Evolutionary conservation across 2,888 invertebrate species (phyloP), one percentile per base, ranked within the genome.

Genomic region (Ormyrus thymus): DNA sequence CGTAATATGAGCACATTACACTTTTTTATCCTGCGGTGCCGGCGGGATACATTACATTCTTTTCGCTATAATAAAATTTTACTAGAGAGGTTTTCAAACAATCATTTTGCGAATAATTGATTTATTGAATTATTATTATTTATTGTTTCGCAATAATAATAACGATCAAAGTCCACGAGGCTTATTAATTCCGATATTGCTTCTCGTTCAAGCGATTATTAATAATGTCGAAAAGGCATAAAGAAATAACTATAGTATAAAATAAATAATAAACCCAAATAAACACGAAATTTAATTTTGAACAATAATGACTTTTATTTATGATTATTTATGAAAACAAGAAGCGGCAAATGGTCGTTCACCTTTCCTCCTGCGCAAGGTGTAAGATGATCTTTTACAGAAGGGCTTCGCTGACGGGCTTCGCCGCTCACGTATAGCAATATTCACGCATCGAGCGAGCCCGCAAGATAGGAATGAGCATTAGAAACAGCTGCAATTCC

Each of bases 1-100:
- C 65, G 86, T 83, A 86, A 86, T 77, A 78, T 75, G 84, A 86
- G 83, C 59, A 78, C 81, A 46, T 62, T 69, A 51, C 7, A 80
- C 79, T 84, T 81, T 81, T 29, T 84, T 84, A 81, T 84, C 62
- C 79, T 82, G 84, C 68, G 82, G 82, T 82, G 50, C 48, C 45
- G 3, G 56, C 48, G 1, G 8, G 13, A 76, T 61, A 9, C n/a
- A 71, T 79, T 66, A 55, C 61, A 50, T 9, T 65, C 11, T 51
- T 56, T 59, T 62, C 8, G 5, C 62, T 43, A 9, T 6, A 62
- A 11, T n/a, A 4, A 5, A 48, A 58, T 29, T 29, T 29, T 29
- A 29, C 29, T 29, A 29, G 29, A 29, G 9, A 45, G 6, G 46
- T 7, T 55, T 53, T 29, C 59, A 48, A 29, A 7, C 6, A 11